Evolutionary conservation across 2,113 vertebrate genomes (phyloP).

Genomic region (Dicentrarchus labrax): DNA sequence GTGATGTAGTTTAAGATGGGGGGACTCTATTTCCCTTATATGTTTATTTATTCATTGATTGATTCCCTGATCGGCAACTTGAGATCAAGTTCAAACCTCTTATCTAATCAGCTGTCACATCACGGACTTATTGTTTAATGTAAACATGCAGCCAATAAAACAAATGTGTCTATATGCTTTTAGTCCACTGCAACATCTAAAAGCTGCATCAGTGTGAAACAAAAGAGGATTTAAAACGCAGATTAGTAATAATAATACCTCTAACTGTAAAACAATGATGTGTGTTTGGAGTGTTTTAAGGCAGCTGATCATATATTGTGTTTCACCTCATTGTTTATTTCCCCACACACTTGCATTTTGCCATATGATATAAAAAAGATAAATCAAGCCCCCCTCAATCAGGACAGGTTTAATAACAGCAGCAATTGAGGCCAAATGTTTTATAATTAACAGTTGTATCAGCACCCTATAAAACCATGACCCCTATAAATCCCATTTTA

Average conservation of each 20-base stretch:
- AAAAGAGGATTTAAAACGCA: not conserved
- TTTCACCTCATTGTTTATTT: not conserved
- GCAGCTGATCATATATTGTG: not conserved
- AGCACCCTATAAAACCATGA: slow-evolving; percentile 93
- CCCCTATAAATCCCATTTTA: slow-evolving; percentile 96
- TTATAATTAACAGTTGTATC: slow-evolving; percentile 95
- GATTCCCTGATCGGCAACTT: not conserved
- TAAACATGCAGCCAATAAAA: not conserved
- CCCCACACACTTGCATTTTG: slow-evolving; percentile 8
- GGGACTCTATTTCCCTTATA: not conserved
- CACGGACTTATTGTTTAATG: not conserved
- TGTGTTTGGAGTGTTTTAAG: no score
- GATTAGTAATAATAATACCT: not conserved
- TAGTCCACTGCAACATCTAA: not conserved
- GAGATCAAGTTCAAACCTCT: not conserved
- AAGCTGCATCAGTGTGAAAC: not conserved
- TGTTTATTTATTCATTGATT: not conserved
- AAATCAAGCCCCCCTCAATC: slow-evolving; percentile 88
- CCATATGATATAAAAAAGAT: slow-evolving; percentile 84
- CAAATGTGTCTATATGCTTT: not conserved
- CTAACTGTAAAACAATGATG: not conserved
- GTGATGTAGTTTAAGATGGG: not conserved
- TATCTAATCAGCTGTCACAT: not conserved
- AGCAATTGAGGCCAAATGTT: slow-evolving; percentile 91
- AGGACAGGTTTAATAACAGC: slow-evolving; percentile 92